Base-by-base conservation (phyloP, 1,140 invertebrate genomes). In the Micrasema minimum region DNA sequence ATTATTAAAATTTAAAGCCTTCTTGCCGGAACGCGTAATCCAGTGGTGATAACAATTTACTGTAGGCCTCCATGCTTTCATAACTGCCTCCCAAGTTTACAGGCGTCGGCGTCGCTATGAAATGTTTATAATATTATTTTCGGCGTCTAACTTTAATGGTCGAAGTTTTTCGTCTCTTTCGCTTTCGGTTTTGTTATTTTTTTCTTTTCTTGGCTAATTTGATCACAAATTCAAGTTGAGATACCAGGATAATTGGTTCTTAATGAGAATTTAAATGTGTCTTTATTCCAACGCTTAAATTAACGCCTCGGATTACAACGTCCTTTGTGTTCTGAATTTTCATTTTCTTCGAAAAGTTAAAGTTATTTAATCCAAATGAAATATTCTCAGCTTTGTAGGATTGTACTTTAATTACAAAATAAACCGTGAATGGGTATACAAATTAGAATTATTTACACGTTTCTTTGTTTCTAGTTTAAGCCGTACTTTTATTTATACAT, bases 1-100 rank as follows among this genome's bases (percentile, higher is more conserved):
- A 57, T 57, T 57, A 57, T 57, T 57, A 57, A 57, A 57, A 57
- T 57, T 57, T 57, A 57, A 57, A 57, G 23, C 53, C 53, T 35
- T 57, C 53, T 57, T 35, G 53, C 16, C 37, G 53, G 31, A 35
- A 35, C 53, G 26, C 37, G 53, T 57, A 57, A 57, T 31, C 53
- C 51, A 23, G 53, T 14, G 53, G 50, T 14, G 53, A 57, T 57
- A 57, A 57, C 50, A 51, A 18, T 51, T 23, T 22, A 12, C n/a
- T 23, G 50, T 23, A 23, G 20, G 18, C 50, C 50, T 22, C 50
- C 50, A 22, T 22, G 26, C 50, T 51, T 51, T 51, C 18, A 12
- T 51, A 51, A 51, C 22, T 9, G 50, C 22, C 50, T 26, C n/a
- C 18, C 18, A 11, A 51, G 20, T 23, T 51, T 18, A 55, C 23